Percentiles rank a stretch among this genome's conserved stretches.
phyloP scores from a whole-genome alignment of 2,888 invertebrate genomes.

The Polyploca ridens region DNA sequence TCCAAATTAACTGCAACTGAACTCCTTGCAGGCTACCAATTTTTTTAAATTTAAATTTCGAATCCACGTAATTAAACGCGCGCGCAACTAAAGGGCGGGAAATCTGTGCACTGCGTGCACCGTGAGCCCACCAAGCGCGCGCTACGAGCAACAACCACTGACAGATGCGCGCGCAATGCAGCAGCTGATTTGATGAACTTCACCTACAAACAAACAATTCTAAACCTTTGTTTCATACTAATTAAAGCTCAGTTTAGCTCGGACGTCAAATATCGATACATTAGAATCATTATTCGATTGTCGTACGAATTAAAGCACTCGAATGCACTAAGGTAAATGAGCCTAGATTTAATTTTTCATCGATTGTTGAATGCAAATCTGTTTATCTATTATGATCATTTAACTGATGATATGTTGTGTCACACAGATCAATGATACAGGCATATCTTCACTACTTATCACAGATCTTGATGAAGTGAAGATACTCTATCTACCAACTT shows the following conservation, averaged over 20 bases:
- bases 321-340: neutral
- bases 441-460: neutral
- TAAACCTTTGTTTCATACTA: slow-evolving; percentile 22
- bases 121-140: slow-evolving; percentile 34
- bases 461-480: neutral
- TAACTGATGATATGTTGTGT: neutral
- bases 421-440: neutral
- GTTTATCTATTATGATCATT: neutral
- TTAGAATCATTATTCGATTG: neutral
- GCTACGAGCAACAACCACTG: slow-evolving; percentile 62
- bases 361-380: neutral
- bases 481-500: neutral
- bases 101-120: slow-evolving; percentile 29
- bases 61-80: slow-evolving; percentile 25
- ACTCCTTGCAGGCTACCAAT: neutral
- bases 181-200: slow-evolving; percentile 62
- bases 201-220: slow-evolving; percentile 32
- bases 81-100: slow-evolving; percentile 37
- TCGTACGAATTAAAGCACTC: slow-evolving; percentile 2
- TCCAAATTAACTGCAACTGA: slow-evolving; percentile 9
- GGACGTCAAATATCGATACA: neutral
- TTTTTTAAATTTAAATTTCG: slow-evolving; percentile 29
- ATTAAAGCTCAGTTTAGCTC: slow-evolving; percentile 20
- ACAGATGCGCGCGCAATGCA: slow-evolving; percentile 53
- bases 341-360: neutral